Evolutionary conservation across 2,113 vertebrate species (phyloP), one percentile per base, ranked within the genome.

Genomic region (Ictidomys tridecemlineatus): DNA sequence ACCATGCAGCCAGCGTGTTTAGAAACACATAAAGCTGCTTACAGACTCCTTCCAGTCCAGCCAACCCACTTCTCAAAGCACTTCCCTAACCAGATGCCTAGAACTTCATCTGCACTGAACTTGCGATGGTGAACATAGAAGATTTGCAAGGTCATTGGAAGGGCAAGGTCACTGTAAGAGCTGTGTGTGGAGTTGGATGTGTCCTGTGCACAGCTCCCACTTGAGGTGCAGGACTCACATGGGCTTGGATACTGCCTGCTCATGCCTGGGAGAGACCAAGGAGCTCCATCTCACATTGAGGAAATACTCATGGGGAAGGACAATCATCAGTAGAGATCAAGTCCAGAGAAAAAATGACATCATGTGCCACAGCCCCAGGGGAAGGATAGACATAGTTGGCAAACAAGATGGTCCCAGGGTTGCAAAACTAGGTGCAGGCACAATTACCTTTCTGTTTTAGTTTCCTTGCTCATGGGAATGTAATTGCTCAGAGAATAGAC

Each of bases 401-500:
- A 48, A 42, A 12, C 28, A 67, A 69, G 30, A 56, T 53, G 56
- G 4, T 78, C 65, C 92, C 39, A 74, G n/a, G 70, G 34, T 61
- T 8, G 61, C 9, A 63, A 78, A 84, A 34, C 22, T n/a, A 6
- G 5, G 22, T 32, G 14, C 2, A 84, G 45, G 13, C 61, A 42
- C 22, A 61, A 51, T 10, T 70, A 67, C 8, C 5, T 67, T 58
- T 69, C 56, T 78, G 7, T 58, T 65, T 91, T 88, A 65, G 13
- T 18, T 87, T n/a, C 34, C 20, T 84, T 30, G 30, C 39, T 63
- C 42, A 45, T 48, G 84, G 56, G 45, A 92, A 84, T 13, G 17
- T 86, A 95, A 70, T 30, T 67, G 12, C 32, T 85, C 32, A 20
- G 63, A 94, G 84, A 92, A 34, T 39, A 92, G 37, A 89, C 17